A percentile compares a stretch with the other conserved stretches of the same genome.
Evolutionary conservation across 2,113 vertebrate genomes (phyloP).

Genomic region (Hippopotamus amphibius): DNA sequence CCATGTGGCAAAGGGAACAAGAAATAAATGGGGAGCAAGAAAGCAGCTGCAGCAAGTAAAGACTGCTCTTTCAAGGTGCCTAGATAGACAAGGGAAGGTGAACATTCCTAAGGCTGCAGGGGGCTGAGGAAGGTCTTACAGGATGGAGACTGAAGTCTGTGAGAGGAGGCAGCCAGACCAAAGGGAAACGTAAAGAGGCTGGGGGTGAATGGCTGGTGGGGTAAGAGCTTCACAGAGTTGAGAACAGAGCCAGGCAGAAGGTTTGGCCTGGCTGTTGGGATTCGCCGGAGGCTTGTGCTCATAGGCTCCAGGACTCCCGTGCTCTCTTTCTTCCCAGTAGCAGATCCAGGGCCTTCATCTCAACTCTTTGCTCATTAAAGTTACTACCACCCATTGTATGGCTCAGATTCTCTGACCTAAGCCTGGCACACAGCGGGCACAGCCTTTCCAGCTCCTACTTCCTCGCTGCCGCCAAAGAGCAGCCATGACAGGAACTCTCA

Average conservation of each 20-base stretch:
- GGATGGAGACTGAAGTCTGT: background rate
- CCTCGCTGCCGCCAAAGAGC: background rate
- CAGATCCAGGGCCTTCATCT: background rate
- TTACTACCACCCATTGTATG: no score
- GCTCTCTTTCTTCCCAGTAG: background rate
- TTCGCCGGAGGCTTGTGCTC: rapidly evolving
- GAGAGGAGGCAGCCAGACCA: background rate
- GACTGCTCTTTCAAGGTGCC: background rate
- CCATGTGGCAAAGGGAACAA: background rate
- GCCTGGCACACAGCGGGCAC: background rate
- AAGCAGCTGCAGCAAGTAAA: background rate
- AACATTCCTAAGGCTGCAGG: background rate
- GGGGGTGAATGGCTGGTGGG: background rate
- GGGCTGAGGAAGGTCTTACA: background rate
- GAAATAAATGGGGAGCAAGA: background rate
- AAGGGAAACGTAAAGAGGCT: background rate
- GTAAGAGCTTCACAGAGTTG: background rate
- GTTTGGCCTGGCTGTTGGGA: background rate
- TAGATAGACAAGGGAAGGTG: background rate
- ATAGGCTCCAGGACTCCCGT: background rate
- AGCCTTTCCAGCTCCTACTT: background rate
- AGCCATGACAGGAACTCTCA: background rate
- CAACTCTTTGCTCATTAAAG: background rate
- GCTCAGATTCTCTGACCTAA: background rate
- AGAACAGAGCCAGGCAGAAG: background rate